Percentiles rank a stretch among this genome's conserved stretches.
Evolutionary conservation across 1,140 invertebrate genomes (phyloP).

Genomic region (Harlomillsia oculata): DNA sequence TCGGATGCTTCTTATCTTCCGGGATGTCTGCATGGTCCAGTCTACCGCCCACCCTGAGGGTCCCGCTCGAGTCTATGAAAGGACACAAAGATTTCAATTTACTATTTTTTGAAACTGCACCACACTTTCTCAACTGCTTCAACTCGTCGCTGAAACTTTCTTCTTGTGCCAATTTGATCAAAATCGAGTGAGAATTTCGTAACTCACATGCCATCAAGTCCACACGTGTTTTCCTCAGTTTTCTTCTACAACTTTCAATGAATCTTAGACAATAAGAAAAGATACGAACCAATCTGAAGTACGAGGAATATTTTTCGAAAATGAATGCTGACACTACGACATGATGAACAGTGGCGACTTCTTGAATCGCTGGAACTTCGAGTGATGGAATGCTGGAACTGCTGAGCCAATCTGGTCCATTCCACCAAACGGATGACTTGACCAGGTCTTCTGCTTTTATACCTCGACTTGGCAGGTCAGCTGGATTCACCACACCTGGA

Average conservation of each 20-base stretch:
- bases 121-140: background rate
- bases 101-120: conserved; percentile 22
- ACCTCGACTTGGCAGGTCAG: conserved; percentile 6
- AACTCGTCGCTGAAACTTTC: background rate
- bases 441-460: background rate
- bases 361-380: background rate
- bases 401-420: background rate
- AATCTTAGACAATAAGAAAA: background rate
- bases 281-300: background rate
- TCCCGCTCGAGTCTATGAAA: conserved; percentile 39
- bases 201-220: background rate
- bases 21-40: conserved; percentile 36
- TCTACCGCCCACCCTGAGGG: conserved; percentile 42
- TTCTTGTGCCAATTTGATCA: background rate
- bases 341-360: background rate
- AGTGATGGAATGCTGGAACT: background rate
- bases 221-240: background rate
- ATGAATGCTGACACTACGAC: too few relatives aligned
- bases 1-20: conserved; percentile 36
- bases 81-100: conserved; percentile 37
- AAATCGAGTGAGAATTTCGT: background rate
- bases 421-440: conserved; percentile 1
- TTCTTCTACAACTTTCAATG: background rate
- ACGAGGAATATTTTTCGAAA: background rate
- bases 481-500: background rate